These are phyloP conservation scores for Cichladusa arquata DNA, from an alignment of 2,113 vertebrate genomes.

Conservation along the genomic window DNA sequence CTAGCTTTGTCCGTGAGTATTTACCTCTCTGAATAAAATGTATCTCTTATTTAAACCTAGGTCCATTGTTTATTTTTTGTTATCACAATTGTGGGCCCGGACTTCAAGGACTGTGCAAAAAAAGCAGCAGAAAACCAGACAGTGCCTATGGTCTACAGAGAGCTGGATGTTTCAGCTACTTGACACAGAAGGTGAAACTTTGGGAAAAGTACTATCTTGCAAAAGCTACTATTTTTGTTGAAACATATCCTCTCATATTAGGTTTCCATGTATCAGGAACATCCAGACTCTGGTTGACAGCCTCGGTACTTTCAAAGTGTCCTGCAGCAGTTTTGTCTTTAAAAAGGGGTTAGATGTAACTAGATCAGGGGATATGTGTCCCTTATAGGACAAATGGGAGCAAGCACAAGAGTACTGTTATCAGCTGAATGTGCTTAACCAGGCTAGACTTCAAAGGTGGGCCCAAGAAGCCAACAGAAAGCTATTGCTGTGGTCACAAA, in stretches of 20 bases:
- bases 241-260: slow-evolving; percentile 27
- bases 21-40: neutral
- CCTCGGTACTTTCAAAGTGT: slow-evolving; percentile 8
- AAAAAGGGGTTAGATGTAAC: neutral
- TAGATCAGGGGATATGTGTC: neutral
- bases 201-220: neutral
- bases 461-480: neutral
- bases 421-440: neutral
- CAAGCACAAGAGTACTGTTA: neutral
- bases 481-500: neutral
- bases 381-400: neutral
- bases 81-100: neutral
- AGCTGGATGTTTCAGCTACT: neutral
- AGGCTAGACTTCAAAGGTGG: neutral
- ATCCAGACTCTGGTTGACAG: slow-evolving; percentile 27
- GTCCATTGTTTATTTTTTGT: neutral
- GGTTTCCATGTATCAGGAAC: slow-evolving; percentile 20
- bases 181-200: slow-evolving; percentile 31
- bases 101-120: neutral
- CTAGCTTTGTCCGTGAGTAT: neutral
- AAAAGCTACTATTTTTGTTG: slow-evolving; percentile 44
- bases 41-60: neutral
- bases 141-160: neutral
- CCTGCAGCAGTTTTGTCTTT: slow-evolving; percentile 17
- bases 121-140: neutral